Evolutionary conservation across 2,113 vertebrate species (phyloP).

Genomic region (Alces alces): DNA sequence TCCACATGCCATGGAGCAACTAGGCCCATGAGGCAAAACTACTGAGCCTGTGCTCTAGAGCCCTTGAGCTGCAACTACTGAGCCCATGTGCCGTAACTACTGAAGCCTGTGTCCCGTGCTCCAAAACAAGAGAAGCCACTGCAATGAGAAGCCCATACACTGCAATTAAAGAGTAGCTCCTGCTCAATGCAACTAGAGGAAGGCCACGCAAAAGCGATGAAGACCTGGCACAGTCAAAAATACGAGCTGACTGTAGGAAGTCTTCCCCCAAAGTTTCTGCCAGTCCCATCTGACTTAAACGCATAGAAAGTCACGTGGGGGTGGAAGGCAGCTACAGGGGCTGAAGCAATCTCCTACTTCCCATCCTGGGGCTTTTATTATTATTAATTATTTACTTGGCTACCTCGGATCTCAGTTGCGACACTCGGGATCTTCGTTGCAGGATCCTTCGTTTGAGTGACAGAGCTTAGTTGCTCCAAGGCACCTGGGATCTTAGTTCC

Average conservation of each 20-base stretch:
- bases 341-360: not conserved
- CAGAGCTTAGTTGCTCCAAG: not conserved
- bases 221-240: not conserved
- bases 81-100: not conserved
- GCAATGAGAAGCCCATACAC: not conserved
- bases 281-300: not conserved
- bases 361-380: not conserved
- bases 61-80: not conserved
- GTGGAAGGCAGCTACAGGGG: not conserved
- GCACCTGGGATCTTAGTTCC: not conserved
- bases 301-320: not conserved
- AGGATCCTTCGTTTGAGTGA: not conserved
- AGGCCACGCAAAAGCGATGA: not conserved
- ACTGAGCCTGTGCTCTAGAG: not conserved
- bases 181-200: not conserved
- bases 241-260: not conserved
- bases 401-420: not conserved
- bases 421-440: not conserved
- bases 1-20: not conserved
- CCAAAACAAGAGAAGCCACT: not conserved
- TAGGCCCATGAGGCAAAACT: not conserved
- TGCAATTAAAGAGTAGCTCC: not conserved
- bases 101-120: not conserved
- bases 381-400: not conserved
- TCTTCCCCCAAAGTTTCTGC: not conserved